Evolutionary conservation across 2,113 vertebrate species (phyloP).

Genomic region (Hydropotes inermis): DNA sequence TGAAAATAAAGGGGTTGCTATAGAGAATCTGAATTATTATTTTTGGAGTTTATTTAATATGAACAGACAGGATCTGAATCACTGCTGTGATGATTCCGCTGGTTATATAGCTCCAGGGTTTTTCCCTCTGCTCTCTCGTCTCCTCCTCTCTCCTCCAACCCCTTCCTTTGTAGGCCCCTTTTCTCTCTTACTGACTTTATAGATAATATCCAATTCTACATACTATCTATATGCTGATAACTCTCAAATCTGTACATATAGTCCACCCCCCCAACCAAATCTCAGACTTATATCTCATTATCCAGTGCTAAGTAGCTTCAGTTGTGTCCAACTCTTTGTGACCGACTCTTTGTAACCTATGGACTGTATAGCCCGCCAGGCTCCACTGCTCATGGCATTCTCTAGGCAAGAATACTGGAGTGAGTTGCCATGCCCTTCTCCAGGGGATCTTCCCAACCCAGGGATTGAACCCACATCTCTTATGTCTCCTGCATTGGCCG

Average conservation of each 20-base stretch:
- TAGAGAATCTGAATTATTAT: background rate
- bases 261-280: background rate
- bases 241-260: background rate
- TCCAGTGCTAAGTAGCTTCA: background rate
- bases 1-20: background rate
- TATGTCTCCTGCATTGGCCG: background rate
- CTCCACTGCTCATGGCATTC: background rate
- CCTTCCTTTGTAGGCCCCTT: background rate
- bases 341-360: background rate
- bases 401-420: background rate
- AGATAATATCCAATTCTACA: background rate
- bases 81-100: background rate
- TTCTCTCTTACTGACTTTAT: background rate
- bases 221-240: background rate
- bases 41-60: background rate
- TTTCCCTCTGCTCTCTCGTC: background rate
- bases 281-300: background rate
- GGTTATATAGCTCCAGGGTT: background rate
- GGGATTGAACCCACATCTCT: background rate
- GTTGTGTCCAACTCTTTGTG: background rate
- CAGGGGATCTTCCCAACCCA: background rate
- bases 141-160: rapidly evolving
- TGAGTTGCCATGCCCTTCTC: background rate
- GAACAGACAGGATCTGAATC: background rate
- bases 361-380: background rate